These are phyloP conservation scores for Cheilosia impressa DNA, from an alignment of 2,888 invertebrate species.

Conservation along the genomic window DNA sequence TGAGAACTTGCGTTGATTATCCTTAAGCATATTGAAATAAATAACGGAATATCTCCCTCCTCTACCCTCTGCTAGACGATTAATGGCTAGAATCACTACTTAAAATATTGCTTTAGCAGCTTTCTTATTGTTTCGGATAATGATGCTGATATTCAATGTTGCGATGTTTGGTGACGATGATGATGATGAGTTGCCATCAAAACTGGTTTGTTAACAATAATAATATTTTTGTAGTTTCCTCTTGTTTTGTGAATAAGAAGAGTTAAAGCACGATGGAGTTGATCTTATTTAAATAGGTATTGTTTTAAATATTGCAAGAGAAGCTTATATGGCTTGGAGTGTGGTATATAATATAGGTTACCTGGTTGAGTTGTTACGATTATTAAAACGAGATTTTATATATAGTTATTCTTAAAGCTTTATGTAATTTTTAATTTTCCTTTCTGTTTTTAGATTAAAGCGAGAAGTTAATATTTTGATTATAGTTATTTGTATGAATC, in stretches of 20 bases:
- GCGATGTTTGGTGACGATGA: background rate
- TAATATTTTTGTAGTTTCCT: background rate
- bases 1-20: conserved; percentile 62
- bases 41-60: conserved; percentile 1
- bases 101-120: conserved; percentile 60
- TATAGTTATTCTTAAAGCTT: conserved; percentile 19
- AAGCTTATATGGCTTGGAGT: conserved; percentile 9
- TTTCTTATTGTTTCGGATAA: conserved; percentile 20
- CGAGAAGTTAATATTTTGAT: conserved; percentile 38
- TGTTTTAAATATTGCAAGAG: conserved; percentile 9
- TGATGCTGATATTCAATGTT: background rate
- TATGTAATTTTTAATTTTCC: background rate
- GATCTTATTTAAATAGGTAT: background rate
- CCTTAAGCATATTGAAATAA: conserved; percentile 61
- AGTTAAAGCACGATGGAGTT: conserved; percentile 49
- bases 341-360: conserved; percentile 18
- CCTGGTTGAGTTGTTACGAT: conserved; percentile 13
- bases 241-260: conserved; percentile 24
- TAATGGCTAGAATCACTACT: conserved; percentile 37
- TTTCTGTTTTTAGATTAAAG: conserved; percentile 9
- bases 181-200: background rate
- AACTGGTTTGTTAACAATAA: background rate
- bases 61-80: background rate
- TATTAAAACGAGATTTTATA: conserved; percentile 16
- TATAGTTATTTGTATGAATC: conserved; percentile 5